Evolutionary conservation across 1,140 invertebrate species (phyloP), one percentile per base, ranked within the genome.

Genomic region (Paraescarpia echinospica): DNA sequence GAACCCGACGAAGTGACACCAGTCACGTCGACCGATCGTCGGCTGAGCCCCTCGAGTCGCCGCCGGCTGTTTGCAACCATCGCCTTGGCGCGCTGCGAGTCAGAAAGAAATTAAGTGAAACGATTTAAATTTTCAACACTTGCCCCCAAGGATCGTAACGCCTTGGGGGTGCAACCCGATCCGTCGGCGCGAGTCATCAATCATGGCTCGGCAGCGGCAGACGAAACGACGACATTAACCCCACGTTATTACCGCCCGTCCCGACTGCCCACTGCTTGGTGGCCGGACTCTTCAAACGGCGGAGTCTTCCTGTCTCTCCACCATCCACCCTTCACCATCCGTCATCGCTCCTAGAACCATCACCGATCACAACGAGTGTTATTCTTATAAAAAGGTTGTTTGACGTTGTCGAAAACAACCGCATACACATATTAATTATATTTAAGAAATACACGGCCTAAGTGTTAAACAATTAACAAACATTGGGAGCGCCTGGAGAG

Each of bases 91-190:
- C 22, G 59, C 59, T 77, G 18, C 18, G 59, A 77, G 59, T 77
- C 59, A 77, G 59, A 77, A 77, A 77, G 59, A 77, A 77, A 77
- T 77, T 77, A 77, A 77, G 59, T 77, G 59, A 77, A 77, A 77
- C 59, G 59, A 77, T 77, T 77, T 77, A 77, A 77, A 77, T 77
- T 77, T 77, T 77, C 59, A 77, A 77, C 59, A 77, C 59, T 77
- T 77, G 59, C 59, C 59, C 59, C 59, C 59, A 77, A 77, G 59
- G 59, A 77, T 77, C 2, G 8, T 2, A 77, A 77, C 9, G 8
- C 59, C 59, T 77, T 27, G 59, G 59, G 59, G 27, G 59, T 77
- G 59, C 22, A 77, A 77, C 59, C 27, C 59, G 59, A 77, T 18
- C 9, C 8, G 59, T 77, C 59, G 59, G 22, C 59, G 59, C 27